Base-by-base conservation (phyloP, 2,888 invertebrate genomes). In the Eurytoma adleriae region DNA sequence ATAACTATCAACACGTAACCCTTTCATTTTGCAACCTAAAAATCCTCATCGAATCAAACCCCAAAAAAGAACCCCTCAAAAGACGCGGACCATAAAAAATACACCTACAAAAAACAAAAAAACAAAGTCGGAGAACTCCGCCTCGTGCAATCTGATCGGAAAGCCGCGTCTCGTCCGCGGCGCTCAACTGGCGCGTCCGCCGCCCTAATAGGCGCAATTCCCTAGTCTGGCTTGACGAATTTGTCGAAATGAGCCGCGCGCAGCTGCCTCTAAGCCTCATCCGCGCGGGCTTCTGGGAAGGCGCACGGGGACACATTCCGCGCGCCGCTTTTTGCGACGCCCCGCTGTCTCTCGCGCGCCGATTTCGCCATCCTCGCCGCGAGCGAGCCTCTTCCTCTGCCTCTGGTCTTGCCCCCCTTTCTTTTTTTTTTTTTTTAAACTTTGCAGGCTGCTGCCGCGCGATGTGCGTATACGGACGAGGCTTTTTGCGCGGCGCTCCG, bases 161-260 rank as follows among this genome's bases (percentile, higher is more conserved):
- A 40, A 40, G 40, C 40, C 40, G 40, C 40, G 40, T 7, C 4
- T 40, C 4, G 40, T n/a, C 40, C 40, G 40, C 40, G 40, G 40
- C 40, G 7, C 40, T 40, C 40, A 40, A 40, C 40, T 40, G 40
- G 27, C 62, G n/a, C 62, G 62, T 62, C 62, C 62, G 62, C 30
- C n/a, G 62, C 27, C 24, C n/a, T 16, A 30, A 30, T 59, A 59
- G 18, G 62, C 30, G 30, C n/a, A 30, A 64, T 40, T 64, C 64
- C 64, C 40, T 64, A n/a, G 40, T 64, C 64, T 40, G 64, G 64
- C 40, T 30, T 14, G 64, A 64, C 64, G 64, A 64, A 64, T 64
- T 54, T 64, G 64, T 64, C 64, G 64, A 64, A 64, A 54, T n/a
- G 14, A 64, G 64, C 64, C 40, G 40, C 16, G 40, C 10, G 62